Base-by-base conservation (phyloP, 2,888 invertebrate genomes). In the Orchesella flavescens region DNA sequence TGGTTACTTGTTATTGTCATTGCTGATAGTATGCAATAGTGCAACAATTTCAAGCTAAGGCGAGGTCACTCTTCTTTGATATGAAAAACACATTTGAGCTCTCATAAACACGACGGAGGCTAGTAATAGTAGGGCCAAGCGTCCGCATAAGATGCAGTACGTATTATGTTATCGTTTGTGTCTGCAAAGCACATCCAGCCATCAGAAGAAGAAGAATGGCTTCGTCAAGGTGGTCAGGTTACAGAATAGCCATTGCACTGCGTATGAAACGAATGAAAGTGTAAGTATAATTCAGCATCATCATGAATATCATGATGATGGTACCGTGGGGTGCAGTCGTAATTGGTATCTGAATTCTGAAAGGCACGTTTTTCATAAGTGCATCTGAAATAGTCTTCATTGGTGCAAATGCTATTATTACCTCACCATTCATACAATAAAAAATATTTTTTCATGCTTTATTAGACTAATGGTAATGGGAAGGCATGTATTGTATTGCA, bases 151-250 rank as follows among this genome's bases (percentile, higher is more conserved):
- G 2, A 34, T 34, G 34, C 34, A 34, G 3, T 34, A 34, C 7
- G 34, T 34, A 34, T 34, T 34, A 4, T 4, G 34, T 34, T 4
- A 7, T 34, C 7, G 34, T 34, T 34, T 4, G 2, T 7, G 34
- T 34, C 34, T 34, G 34, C 34, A 34, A n/a, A 34, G 34, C 34
- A 34, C 2, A 34, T 34, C 34, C 34, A 34, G 34, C 34, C 34
- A 34, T n/a, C n/a, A n/a, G n/a, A 49, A 12, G 49, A 49, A 49
- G 13, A 12, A n/a, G n/a, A n/a, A n/a, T 34, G 34, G 59, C 3
- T 59, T 21, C 76, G 76, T 66, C 76, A 76, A 76, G 76, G 76
- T 76, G 76, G 65, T 76, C 66, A 55, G 34, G 46, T 68, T 43
- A 61, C 21, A 4, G 55, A 55, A 55, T 55, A 55, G 17, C 55